phyloP scores from a whole-genome alignment of 2,797 vertebrate genomes.

The Lycodopsis pacificus region DNA sequence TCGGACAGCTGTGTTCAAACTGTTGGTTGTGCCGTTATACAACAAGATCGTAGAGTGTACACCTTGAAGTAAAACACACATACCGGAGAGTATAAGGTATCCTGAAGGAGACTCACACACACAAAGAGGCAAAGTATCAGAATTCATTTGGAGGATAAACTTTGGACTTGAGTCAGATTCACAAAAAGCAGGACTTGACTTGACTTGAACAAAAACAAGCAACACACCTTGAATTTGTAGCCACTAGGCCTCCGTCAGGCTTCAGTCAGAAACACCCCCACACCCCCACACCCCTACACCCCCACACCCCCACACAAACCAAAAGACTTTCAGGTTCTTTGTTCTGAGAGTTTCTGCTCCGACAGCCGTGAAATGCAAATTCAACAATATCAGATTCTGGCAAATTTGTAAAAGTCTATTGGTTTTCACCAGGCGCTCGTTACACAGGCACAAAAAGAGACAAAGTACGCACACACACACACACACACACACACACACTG shows the following conservation, averaged over 20 bases:
- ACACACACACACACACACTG: constrained; percentile 39
- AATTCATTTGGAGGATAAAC: neutral
- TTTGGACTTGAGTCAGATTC: neutral
- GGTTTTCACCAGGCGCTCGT: constrained; percentile 44
- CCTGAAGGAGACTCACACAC: constrained; percentile 1
- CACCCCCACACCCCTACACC: no score
- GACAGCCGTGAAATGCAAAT: constrained; percentile 46
- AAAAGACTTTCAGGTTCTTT: neutral
- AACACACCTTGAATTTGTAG: neutral
- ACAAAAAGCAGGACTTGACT: neutral
- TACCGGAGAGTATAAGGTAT: neutral
- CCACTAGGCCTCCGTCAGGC: neutral
- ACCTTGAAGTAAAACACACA: neutral
- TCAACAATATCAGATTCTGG: constrained; percentile 44
- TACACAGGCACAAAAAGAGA: constrained; percentile 43
- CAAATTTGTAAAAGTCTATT: constrained; percentile 55
- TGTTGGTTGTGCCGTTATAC: constrained; percentile 3
- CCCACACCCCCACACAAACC: neutral
- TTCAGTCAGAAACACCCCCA: neutral
- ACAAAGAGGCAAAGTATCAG: neutral
- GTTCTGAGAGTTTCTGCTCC: constrained; percentile 7
- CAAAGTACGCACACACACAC: constrained; percentile 29
- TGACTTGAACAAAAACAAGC: neutral
- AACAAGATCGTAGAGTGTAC: constrained; percentile 13
- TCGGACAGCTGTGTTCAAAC: constrained; percentile 2